Percentiles rank a stretch among this genome's conserved stretches.
Conservation (phyloP, 2,113 vertebrate species). For the Orthonyx spaldingii region DNA sequence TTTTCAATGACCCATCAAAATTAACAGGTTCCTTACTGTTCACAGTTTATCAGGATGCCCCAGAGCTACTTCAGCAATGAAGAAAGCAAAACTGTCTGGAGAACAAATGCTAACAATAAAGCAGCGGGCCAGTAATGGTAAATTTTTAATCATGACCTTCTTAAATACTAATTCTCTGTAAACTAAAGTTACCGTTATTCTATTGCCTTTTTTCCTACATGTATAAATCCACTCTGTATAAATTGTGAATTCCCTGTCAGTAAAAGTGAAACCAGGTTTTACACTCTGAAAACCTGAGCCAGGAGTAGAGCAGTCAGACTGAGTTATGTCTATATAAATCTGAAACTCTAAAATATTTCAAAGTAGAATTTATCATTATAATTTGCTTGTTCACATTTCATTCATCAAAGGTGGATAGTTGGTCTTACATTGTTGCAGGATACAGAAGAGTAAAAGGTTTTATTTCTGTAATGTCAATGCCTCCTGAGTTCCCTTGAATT, state of each 20-base stretch:
- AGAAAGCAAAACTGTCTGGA: constrained; percentile 95
- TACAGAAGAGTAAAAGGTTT: neutral
- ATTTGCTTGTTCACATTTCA: neutral
- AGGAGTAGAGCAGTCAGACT: neutral
- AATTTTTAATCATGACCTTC: constrained; percentile 22
- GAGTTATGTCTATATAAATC: neutral
- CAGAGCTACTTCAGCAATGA: constrained; percentile 96
- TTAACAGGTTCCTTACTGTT: constrained; percentile 47
- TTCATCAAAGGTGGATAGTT: neutral
- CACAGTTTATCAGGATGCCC: constrained; percentile 96
- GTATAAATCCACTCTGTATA: neutral
- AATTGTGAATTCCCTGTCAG: neutral
- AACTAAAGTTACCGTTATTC: neutral
- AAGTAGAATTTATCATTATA: neutral
- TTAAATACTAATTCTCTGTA: neutral
- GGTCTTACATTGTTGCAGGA: neutral
- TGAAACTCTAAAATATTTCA: neutral
- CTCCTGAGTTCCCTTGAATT: neutral
- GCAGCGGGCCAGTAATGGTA: constrained; percentile 92
- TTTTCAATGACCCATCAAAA: neutral
- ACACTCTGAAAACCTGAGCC: neutral
- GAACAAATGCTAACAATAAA: constrained; percentile 98
- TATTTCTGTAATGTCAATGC: neutral
- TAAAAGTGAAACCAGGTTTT: neutral
- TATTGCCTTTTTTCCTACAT: neutral